phyloP scores from a whole-genome alignment of 2,797 vertebrate species.

The Ceryle rudis region DNA sequence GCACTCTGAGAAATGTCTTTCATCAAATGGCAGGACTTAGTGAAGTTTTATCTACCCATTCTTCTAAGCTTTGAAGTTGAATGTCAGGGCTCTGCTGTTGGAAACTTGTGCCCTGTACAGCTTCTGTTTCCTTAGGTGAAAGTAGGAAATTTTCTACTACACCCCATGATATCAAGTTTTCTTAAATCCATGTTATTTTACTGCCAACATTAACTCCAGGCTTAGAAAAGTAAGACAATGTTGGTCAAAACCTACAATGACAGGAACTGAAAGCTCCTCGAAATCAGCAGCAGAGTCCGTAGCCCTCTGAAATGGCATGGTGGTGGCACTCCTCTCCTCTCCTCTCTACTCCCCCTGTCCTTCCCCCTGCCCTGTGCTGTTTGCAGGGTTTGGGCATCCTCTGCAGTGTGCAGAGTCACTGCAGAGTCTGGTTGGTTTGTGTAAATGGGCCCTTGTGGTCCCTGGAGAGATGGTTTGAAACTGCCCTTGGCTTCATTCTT shows the following conservation, averaged over 20 bases:
- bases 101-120: rapidly evolving
- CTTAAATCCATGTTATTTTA: not conserved
- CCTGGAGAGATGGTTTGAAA: not conserved
- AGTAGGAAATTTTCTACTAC: not conserved
- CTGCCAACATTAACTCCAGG: not conserved
- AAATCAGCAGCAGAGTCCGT: not conserved
- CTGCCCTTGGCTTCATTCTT: not conserved
- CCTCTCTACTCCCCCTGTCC: too few species aligned
- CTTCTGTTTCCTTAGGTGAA: not conserved
- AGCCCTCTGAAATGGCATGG: rapidly evolving
- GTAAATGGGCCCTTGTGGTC: not conserved
- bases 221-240: not conserved
- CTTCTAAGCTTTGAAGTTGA: not conserved
- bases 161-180: rapidly evolving
- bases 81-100: not conserved
- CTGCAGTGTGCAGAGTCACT: not conserved
- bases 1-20: not conserved
- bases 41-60: not conserved
- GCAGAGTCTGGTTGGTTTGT: not conserved
- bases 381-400: not conserved
- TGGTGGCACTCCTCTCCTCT: not conserved
- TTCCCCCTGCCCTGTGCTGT: rapidly evolving
- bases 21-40: not conserved
- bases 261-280: not conserved
- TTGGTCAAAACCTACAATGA: not conserved